phyloP scores from a whole-genome alignment of 2,797 vertebrate genomes.

The Glyptemys insculpta region DNA sequence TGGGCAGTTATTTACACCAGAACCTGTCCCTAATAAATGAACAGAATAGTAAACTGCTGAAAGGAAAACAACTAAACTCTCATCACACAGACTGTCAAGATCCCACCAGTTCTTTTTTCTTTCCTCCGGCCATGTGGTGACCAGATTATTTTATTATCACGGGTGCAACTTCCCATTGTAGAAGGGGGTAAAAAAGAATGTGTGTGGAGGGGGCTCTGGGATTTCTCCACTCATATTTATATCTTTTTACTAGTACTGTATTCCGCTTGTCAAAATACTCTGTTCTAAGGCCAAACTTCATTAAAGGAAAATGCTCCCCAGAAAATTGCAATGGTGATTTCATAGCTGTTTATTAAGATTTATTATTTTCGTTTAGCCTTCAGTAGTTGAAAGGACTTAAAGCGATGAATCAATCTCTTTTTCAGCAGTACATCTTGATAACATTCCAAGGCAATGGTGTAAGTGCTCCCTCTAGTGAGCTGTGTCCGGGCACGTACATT shows the following conservation, averaged over 20 bases:
- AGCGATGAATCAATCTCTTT: neutral
- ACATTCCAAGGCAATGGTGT: neutral
- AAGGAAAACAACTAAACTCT: slow-evolving; percentile 6
- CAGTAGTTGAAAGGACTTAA: neutral
- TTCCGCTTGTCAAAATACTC: slow-evolving; percentile 30
- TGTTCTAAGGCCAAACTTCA: neutral
- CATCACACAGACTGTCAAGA: slow-evolving; percentile 7
- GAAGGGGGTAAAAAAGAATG: neutral
- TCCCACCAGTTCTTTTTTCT: slow-evolving; percentile 34
- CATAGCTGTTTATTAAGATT: slow-evolving; percentile 36
- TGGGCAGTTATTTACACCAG: slow-evolving; percentile 1
- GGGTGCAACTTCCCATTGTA: neutral
- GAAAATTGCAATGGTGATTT: slow-evolving; percentile 37
- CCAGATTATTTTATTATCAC: slow-evolving; percentile 48
- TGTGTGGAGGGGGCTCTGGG: neutral
- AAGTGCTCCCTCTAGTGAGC: slow-evolving; percentile 71
- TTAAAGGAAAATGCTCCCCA: neutral
- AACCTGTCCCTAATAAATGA: slow-evolving; percentile 7
- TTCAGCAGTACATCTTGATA: accelerated
- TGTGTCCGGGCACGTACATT: accelerated
- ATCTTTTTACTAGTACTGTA: slow-evolving; percentile 46
- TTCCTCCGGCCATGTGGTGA: slow-evolving; percentile 37
- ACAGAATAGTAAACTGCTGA: slow-evolving; percentile 41
- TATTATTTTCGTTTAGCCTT: slow-evolving; percentile 49
- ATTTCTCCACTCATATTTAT: slow-evolving; percentile 43